Percentiles rank a stretch among this genome's conserved stretches.
Evolutionary conservation across 2,797 vertebrate genomes (phyloP).

Genomic region (Nyctalus aviator): DNA sequence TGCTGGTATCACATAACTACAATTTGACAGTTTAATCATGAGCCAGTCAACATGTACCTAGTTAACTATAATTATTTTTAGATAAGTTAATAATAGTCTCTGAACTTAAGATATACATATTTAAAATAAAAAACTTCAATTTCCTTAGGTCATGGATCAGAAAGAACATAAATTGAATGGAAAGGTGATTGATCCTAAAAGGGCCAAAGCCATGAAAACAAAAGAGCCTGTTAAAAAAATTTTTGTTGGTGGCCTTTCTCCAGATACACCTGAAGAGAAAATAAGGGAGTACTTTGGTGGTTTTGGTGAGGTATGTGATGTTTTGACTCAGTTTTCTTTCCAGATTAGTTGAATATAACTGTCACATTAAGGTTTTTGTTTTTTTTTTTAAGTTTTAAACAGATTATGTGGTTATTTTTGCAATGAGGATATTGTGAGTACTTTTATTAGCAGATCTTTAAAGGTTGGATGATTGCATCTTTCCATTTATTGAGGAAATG

Average conservation of each 20-base stretch:
- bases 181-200: constrained; percentile 99
- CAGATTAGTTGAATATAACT: constrained; percentile 47
- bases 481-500: background rate
- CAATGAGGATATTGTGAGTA: constrained; percentile 2
- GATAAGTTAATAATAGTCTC: constrained; percentile 64
- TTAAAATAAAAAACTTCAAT: constrained; percentile 81
- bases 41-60: constrained; percentile 9
- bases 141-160: constrained; percentile 94
- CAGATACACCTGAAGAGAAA: constrained; percentile 98
- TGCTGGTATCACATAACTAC: background rate
- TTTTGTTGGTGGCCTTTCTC: constrained; percentile 98
- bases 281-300: constrained; percentile 97
- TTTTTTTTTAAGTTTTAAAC: background rate
- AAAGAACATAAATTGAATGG: constrained; percentile 99
- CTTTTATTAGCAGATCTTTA: background rate
- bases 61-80: constrained; percentile 34
- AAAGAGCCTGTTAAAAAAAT: constrained; percentile 99
- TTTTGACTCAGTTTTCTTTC: constrained; percentile 45
- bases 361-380: background rate
- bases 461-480: background rate
- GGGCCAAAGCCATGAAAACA: constrained; percentile 99
- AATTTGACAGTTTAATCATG: constrained; percentile 24
- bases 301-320: constrained; percentile 95
- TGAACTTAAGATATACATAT: constrained; percentile 52
- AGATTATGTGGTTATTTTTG: constrained; percentile 10